Evolutionary conservation across 1,140 invertebrate species (phyloP).

Genomic region (Bombus fervidus): DNA sequence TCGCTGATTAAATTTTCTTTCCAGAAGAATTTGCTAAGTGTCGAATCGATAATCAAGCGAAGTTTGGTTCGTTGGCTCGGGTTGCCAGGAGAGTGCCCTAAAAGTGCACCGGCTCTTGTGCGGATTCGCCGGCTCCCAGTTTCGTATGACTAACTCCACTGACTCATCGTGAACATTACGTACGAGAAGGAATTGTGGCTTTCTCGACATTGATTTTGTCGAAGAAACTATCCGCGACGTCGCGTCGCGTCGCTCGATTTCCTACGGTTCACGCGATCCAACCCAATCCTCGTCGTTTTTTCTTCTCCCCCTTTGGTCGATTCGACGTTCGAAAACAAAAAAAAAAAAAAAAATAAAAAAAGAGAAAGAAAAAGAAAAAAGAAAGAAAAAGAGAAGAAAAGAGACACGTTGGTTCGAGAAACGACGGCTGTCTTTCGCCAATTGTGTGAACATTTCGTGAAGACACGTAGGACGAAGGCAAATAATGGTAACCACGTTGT

Average conservation of each 20-base stretch:
- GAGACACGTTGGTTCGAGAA: not conserved
- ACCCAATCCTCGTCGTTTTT: not conserved
- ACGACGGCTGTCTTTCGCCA: not conserved
- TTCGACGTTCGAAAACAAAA: not conserved
- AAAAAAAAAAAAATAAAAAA: not conserved
- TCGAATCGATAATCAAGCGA: constrained; percentile 53
- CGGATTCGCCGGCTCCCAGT: constrained; percentile 68
- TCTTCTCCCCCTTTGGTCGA: not conserved
- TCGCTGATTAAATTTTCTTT: constrained; percentile 38
- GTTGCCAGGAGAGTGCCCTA: constrained; percentile 66
- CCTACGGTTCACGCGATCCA: not conserved
- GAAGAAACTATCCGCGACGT: not conserved
- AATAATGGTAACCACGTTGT: constrained; percentile 41
- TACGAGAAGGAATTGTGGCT: constrained; percentile 23
- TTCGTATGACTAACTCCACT: constrained; percentile 69
- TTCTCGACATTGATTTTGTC: constrained; percentile 12
- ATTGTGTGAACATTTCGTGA: not conserved
- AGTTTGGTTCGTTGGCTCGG: constrained; percentile 55
- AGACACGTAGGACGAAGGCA: constrained; percentile 30
- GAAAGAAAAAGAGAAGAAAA: not conserved
- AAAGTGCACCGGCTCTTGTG: constrained; percentile 70
- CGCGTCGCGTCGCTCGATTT: not conserved
- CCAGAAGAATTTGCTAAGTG: constrained; percentile 39
- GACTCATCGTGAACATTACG: constrained; percentile 56
- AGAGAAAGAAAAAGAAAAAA: not conserved